These are phyloP conservation scores for Ectemnius lituratus DNA, from an alignment of 2,888 invertebrate genomes.

Conservation along the genomic window DNA sequence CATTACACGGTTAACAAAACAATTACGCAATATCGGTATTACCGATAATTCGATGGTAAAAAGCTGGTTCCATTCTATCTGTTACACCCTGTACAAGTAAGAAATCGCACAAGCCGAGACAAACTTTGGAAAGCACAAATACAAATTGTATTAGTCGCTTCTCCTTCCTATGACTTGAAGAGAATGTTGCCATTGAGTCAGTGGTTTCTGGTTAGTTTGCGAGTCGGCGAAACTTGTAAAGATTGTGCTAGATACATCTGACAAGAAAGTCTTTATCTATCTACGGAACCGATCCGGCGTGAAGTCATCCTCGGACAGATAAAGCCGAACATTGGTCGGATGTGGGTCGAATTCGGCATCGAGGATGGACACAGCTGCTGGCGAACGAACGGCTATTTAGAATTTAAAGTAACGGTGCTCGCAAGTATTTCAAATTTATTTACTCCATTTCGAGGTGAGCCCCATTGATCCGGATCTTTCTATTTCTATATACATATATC, in stretches of 20 bases:
- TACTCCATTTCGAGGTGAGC: slow-evolving; percentile 18
- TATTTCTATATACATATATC: too few species aligned
- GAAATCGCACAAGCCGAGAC: neutral
- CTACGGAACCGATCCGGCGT: slow-evolving; percentile 23
- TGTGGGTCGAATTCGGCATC: slow-evolving; percentile 31
- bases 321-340: neutral
- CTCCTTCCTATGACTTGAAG: slow-evolving; percentile 8
- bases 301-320: slow-evolving; percentile 23
- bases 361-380: slow-evolving; percentile 14
- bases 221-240: slow-evolving; percentile 10
- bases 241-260: slow-evolving; percentile 8
- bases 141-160: slow-evolving; percentile 38
- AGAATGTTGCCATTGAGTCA: slow-evolving; percentile 42
- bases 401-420: slow-evolving; percentile 32
- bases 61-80: too few species aligned
- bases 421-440: slow-evolving; percentile 34
- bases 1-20: too few species aligned
- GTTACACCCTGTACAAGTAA: too few species aligned
- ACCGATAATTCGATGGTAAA: too few species aligned
- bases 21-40: too few species aligned
- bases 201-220: slow-evolving; percentile 22
- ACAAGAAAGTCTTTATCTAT: slow-evolving; percentile 31
- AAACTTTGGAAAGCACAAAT: slow-evolving; percentile 17
- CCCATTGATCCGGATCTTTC: slow-evolving; percentile 14
- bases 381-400: slow-evolving; percentile 15